Conservation (phyloP, 2,113 vertebrate species). For the Malaclemys terrapin region DNA sequence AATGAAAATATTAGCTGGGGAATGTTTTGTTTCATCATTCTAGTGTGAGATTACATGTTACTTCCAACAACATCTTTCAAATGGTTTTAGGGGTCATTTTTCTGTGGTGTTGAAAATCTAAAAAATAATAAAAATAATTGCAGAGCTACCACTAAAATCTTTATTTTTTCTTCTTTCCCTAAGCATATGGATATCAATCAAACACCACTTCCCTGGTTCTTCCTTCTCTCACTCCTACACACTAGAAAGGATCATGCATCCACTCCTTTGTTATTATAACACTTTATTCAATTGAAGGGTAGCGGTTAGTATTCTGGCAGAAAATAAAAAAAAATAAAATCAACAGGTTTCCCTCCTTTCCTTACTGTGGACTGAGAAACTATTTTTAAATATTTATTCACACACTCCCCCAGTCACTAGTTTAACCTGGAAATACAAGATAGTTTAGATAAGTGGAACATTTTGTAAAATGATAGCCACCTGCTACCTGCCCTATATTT, state of each 20-base stretch:
- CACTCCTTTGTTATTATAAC: neutral
- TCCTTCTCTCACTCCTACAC: neutral
- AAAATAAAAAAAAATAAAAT: neutral
- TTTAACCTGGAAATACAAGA: neutral
- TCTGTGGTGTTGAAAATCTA: constrained; percentile 26
- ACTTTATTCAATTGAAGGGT: neutral
- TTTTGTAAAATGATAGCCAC: constrained; percentile 61
- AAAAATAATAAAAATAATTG: constrained; percentile 44
- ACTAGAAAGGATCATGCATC: neutral
- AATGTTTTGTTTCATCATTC: constrained; percentile 18
- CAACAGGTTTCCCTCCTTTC: neutral
- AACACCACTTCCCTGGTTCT: neutral
- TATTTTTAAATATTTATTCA: neutral
- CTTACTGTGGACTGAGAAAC: neutral
- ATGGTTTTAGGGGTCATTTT: constrained; percentile 39
- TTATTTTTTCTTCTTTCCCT: neutral
- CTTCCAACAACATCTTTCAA: constrained; percentile 29
- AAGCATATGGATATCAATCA: neutral
- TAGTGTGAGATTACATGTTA: neutral
- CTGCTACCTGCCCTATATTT: neutral
- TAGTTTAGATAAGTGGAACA: neutral
- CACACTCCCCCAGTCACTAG: neutral
- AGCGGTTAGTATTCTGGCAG: neutral
- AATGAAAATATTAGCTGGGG: neutral
- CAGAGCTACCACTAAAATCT: neutral